Evolutionary conservation across 2,888 invertebrate species (phyloP), one percentile per base, ranked within the genome.

Genomic region (Chrysopilus asiliformis): DNA sequence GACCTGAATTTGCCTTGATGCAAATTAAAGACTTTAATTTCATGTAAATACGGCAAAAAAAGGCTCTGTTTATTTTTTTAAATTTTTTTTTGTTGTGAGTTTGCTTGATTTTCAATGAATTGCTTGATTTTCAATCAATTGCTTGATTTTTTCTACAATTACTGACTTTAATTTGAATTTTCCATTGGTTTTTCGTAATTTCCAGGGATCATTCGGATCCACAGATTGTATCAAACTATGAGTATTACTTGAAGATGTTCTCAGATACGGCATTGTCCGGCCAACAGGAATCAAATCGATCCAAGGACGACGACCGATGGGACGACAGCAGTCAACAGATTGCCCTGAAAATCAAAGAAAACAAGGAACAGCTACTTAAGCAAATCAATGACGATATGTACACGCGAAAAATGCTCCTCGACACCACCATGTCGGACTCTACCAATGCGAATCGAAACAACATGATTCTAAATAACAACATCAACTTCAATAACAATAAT

Each of bases 221-320:
- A 32, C 34, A 44, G 30, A 15, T 43, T 4, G 10, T 43, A 14
- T 32, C 24, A 12, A 45, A 41, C 34, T 45, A 40, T 30, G 40
- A 43, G 31, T 34, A 45, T 39, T 47, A 47, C 20, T 24, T 38
- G 17, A 32, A 42, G 20, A 36, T 28, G 34, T 38, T 28, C 36
- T 27, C 34, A 9, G 31, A 38, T 22, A 17, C 17, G 24, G 29
- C 30, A 17, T 5, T 25, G 27, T 20, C 8, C 34, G 27, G 18
- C 19, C 30, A 22, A 13, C n/a, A n/a, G n/a, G n/a, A n/a, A n/a
- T n/a, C n/a, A n/a, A n/a, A n/a, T n/a, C n/a, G n/a, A n/a, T n/a
- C n/a, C n/a, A n/a, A n/a, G n/a, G n/a, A n/a, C n/a, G n/a, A n/a
- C n/a, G n/a, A n/a, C n/a, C n/a, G n/a, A n/a, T n/a, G n/a, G n/a